These are phyloP conservation scores for Darevskia mixta DNA, from an alignment of 2,797 vertebrate genomes.

Conservation along the genomic window DNA sequence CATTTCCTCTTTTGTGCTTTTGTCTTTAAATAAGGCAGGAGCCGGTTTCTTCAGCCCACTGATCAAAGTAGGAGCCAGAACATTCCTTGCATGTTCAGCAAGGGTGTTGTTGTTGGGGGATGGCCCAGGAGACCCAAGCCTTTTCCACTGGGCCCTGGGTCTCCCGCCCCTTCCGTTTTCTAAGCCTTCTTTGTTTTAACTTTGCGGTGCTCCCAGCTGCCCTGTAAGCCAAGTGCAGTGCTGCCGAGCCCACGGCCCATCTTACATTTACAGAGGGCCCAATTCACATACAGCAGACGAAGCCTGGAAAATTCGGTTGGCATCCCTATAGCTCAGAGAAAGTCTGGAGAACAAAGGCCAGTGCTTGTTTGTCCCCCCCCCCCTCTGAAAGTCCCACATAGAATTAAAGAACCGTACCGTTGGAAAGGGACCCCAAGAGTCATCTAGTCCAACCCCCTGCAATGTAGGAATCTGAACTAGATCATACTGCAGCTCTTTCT, in stretches of 20 bases:
- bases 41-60: constrained; percentile 23
- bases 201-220: too few relatives aligned
- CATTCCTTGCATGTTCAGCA: constrained; percentile 35
- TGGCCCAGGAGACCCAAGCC: background rate
- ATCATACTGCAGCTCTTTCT: too few relatives aligned
- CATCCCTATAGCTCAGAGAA: too few relatives aligned
- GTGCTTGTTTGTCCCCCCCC: too few relatives aligned
- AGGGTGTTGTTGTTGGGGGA: background rate
- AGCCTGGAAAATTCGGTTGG: too few relatives aligned
- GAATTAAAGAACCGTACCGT: too few relatives aligned
- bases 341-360: too few relatives aligned
- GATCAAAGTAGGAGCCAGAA: constrained; percentile 31
- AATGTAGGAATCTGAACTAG: too few relatives aligned
- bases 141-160: too few relatives aligned
- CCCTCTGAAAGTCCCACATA: too few relatives aligned
- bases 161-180: background rate
- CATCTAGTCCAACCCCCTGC: too few relatives aligned
- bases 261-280: background rate
- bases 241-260: background rate
- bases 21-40: constrained; percentile 5
- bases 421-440: too few relatives aligned
- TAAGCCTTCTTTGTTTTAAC: background rate
- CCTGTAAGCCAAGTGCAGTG: background rate
- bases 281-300: background rate
- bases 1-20: constrained; percentile 5